Percentiles rank a stretch among this genome's conserved stretches.
Conservation (phyloP, 2,113 vertebrate genomes). For the Telmatochromis sp. region DNA sequence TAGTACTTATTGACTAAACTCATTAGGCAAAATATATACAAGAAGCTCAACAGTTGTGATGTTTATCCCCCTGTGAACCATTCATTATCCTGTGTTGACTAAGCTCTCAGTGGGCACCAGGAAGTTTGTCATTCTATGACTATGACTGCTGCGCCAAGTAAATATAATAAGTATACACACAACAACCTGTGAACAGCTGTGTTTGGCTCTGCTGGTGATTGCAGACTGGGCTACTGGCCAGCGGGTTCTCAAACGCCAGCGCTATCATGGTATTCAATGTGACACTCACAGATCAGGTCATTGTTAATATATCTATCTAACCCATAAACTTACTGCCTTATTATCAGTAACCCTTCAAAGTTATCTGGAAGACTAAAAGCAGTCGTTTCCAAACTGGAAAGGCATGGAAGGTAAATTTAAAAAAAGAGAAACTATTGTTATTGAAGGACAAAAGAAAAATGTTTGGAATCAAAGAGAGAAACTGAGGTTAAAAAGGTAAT, state of each 20-base stretch:
- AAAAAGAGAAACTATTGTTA: background rate
- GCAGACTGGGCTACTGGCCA: background rate
- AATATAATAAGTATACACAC: slow-evolving; percentile 10
- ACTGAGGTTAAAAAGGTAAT: slow-evolving; percentile 9
- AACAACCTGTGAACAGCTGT: slow-evolving; percentile 12
- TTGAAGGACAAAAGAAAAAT: background rate
- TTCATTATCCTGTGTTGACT: slow-evolving; percentile 30
- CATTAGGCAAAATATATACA: slow-evolving; percentile 15
- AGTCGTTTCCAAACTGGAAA: background rate
- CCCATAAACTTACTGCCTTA: background rate
- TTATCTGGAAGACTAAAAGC: background rate
- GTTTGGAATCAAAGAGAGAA: background rate
- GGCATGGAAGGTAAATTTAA: background rate
- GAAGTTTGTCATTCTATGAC: background rate
- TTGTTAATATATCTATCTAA: background rate
- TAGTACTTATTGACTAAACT: background rate
- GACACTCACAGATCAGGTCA: background rate
- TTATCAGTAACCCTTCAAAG: background rate
- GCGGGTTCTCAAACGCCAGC: background rate
- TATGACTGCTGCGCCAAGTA: background rate
- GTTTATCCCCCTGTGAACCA: slow-evolving; percentile 3
- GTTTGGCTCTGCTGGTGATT: background rate
- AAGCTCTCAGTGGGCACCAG: slow-evolving; percentile 7
- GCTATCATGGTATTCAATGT: background rate
- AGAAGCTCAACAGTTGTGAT: background rate